Conservation (phyloP, 2,113 vertebrate species). For the Nymphicus hollandicus region DNA sequence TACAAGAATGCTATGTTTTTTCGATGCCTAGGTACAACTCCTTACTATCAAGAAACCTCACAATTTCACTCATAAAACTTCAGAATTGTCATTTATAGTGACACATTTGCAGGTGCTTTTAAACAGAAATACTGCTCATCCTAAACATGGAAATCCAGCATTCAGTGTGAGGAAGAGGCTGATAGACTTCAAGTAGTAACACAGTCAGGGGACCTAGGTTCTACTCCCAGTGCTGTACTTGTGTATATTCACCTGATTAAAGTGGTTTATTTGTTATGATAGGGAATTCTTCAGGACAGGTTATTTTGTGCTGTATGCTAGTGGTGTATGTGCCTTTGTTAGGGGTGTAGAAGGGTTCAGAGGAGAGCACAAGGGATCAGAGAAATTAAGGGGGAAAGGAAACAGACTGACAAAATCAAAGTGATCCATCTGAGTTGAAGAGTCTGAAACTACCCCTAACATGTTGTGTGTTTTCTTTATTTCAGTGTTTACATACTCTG, state of each 20-base stretch:
- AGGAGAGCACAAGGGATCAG: not conserved
- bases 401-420: not conserved
- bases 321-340: rapidly evolving
- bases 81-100: not conserved
- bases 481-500: slow-evolving; percentile 88
- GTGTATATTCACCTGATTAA: not conserved
- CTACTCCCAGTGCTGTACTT: not conserved
- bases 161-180: not conserved
- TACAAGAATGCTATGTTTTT: not conserved
- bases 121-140: not conserved
- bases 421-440: not conserved
- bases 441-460: not conserved
- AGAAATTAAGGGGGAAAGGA: not conserved
- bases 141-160: not conserved
- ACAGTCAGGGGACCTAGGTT: not conserved
- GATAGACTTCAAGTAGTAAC: not conserved
- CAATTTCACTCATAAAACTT: not conserved
- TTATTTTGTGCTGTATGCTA: not conserved
- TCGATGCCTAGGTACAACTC: not conserved
- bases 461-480: slow-evolving; percentile 41
- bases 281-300: not conserved
- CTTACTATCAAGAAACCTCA: not conserved
- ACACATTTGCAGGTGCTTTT: not conserved
- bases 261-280: not conserved
- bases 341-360: not conserved